phyloP scores from a whole-genome alignment of 2,797 vertebrate species.

The Enteromius paludinosus region DNA sequence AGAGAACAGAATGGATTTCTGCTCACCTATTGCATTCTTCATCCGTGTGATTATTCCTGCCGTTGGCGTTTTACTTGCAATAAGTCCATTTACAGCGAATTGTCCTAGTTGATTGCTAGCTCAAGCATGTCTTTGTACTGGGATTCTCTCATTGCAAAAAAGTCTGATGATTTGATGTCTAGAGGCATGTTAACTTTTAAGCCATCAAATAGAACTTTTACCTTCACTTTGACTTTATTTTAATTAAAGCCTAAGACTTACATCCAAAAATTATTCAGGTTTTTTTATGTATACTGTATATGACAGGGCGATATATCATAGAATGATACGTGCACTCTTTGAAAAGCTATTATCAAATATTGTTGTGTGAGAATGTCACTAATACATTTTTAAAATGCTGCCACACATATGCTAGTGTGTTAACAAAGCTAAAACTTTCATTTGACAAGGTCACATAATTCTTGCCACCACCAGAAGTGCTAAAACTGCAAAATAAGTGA shows the following conservation, averaged over 20 bases:
- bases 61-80: conserved; percentile 8
- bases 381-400: conserved; percentile 4
- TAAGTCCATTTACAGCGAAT: conserved; percentile 17
- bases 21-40: conserved; percentile 4
- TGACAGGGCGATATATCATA: neutral
- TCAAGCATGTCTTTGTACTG: conserved; percentile 19
- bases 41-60: conserved; percentile 14
- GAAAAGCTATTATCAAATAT: conserved; percentile 9
- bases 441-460: neutral
- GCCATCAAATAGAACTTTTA: conserved; percentile 16
- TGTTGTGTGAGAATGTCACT: neutral
- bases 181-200: conserved; percentile 4
- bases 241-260: conserved; percentile 1
- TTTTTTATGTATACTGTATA: no score
- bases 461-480: neutral
- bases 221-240: neutral
- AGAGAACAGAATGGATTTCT: conserved; percentile 1
- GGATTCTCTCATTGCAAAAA: conserved; percentile 6
- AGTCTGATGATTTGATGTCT: neutral
- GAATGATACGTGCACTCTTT: neutral
- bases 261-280: neutral
- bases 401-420: neutral
- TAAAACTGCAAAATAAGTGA: neutral
- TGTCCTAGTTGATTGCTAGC: neutral
- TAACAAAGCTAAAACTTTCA: neutral